These are phyloP conservation scores for Danionella dracula DNA, from an alignment of 2,797 vertebrate genomes.

Conservation along the genomic window DNA sequence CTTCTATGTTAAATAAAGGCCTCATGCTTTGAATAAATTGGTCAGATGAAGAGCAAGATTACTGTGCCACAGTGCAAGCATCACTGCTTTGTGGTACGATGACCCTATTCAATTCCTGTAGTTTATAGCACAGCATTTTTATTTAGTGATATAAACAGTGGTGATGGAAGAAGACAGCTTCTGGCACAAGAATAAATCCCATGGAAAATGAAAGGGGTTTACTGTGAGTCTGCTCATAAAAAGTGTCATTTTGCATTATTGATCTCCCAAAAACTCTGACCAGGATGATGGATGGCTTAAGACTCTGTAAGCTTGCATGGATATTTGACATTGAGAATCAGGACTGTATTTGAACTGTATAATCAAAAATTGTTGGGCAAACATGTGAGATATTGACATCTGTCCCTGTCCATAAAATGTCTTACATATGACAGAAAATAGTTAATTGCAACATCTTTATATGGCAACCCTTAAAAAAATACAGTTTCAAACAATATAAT, in stretches of 20 bases:
- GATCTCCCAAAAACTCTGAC: constrained; percentile 38
- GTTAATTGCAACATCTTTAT: no score
- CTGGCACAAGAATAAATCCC: constrained; percentile 46
- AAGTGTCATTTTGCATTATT: constrained; percentile 52
- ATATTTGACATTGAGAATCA: constrained; percentile 15
- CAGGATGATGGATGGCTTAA: constrained; percentile 25
- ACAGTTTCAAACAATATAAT: no score
- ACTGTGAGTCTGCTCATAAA: constrained; percentile 42
- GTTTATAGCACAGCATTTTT: constrained; percentile 48
- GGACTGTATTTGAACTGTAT: constrained; percentile 21
- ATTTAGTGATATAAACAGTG: constrained; percentile 48
- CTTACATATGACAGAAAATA: no score
- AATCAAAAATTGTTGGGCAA: neutral
- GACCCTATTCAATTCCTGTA: constrained; percentile 19
- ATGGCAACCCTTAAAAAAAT: no score
- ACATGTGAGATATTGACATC: neutral
- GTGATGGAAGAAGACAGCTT: constrained; percentile 49
- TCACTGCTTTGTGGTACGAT: constrained; percentile 27
- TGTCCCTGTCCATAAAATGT: no score
- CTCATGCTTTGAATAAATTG: constrained; percentile 45
- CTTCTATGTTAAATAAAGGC: constrained; percentile 43
- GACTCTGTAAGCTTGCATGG: constrained; percentile 31
- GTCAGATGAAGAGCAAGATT: constrained; percentile 45
- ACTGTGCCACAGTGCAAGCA: constrained; percentile 31
- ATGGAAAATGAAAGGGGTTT: constrained; percentile 41